Conservation (phyloP, 2,888 invertebrate species). For the Eristalinus aeneus region DNA sequence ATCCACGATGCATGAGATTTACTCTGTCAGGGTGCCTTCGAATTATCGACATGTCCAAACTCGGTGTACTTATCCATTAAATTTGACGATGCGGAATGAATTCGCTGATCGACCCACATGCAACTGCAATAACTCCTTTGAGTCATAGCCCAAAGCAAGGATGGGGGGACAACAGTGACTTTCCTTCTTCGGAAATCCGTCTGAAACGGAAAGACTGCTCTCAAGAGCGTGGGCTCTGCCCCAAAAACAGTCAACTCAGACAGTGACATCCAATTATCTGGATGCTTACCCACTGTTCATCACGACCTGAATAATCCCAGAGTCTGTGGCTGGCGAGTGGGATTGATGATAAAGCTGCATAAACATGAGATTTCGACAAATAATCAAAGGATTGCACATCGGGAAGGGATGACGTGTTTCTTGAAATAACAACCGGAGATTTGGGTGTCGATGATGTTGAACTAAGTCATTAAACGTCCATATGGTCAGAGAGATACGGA, state of each 20-base stretch:
- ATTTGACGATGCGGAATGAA: neutral
- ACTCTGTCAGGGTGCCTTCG: neutral
- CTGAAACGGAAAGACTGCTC: neutral
- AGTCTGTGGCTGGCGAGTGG: neutral
- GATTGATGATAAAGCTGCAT: neutral
- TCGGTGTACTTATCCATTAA: neutral
- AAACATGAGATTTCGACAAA: neutral
- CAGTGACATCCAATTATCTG: neutral
- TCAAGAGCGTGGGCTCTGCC: neutral
- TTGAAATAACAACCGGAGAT: neutral
- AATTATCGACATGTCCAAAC: neutral
- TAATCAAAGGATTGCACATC: neutral
- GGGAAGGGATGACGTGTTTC: neutral
- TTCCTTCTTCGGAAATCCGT: neutral
- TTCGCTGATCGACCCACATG: neutral
- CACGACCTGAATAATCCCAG: neutral
- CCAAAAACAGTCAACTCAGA: neutral
- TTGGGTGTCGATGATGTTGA: neutral
- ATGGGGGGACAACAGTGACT: neutral
- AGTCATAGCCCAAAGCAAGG: neutral
- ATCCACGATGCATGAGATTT: too few species aligned
- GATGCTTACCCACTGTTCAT: neutral
- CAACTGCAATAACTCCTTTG: neutral
- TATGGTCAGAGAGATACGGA: too few species aligned
- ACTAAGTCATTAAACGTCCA: neutral